Conservation (phyloP, 2,113 vertebrate genomes). For the Rhodinocichla rosea region DNA sequence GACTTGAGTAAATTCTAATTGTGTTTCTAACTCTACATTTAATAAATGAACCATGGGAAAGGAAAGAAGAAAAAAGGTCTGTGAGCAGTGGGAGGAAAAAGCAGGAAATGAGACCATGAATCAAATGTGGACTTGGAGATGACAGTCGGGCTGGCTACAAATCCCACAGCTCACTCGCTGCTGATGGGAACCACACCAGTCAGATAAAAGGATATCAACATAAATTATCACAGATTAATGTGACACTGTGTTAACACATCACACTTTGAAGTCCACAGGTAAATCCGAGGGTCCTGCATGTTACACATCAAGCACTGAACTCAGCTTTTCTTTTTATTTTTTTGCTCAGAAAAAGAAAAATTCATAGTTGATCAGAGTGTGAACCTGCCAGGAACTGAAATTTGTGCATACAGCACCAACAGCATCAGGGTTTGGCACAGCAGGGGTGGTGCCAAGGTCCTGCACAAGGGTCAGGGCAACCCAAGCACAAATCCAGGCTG, state of each 20-base stretch:
- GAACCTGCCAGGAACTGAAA: background rate
- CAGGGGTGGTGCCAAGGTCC: background rate
- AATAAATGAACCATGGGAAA: slow-evolving; percentile 40
- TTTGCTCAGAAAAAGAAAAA: background rate
- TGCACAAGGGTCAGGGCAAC: background rate
- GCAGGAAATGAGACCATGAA: slow-evolving; percentile 64
- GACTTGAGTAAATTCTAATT: slow-evolving; percentile 51
- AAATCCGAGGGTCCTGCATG: background rate
- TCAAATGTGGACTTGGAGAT: slow-evolving; percentile 40
- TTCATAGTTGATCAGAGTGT: background rate
- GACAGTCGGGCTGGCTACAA: slow-evolving; percentile 25
- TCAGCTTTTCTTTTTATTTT: background rate
- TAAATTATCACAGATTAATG: slow-evolving; percentile 23
- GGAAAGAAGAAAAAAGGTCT: background rate
- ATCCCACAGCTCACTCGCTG: background rate
- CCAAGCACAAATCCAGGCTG: background rate
- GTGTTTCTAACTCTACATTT: slow-evolving; percentile 38
- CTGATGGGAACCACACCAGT: background rate
- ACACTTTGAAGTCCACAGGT: background rate
- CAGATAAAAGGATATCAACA: slow-evolving; percentile 16
- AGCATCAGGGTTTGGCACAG: background rate
- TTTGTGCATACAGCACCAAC: background rate
- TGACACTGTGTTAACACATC: background rate
- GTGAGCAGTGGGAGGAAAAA: slow-evolving; percentile 32
- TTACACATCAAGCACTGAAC: background rate